Evolutionary conservation across 2,797 vertebrate species (phyloP), one percentile per base, ranked within the genome.

Genomic region (Neomorphus geoffroyi): DNA sequence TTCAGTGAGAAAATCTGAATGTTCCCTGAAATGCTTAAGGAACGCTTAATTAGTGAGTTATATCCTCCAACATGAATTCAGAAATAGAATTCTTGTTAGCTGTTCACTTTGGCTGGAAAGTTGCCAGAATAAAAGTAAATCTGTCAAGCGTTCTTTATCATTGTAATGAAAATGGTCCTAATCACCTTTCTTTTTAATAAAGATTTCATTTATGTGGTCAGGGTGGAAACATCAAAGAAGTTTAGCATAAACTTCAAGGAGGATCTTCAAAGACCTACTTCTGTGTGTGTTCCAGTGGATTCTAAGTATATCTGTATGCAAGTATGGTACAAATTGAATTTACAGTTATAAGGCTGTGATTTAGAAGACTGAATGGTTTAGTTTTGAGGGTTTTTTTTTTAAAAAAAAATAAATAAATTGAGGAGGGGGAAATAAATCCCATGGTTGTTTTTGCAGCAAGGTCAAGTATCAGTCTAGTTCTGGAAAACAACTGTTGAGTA

Each of bases 101-200:
- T 93, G 80, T 94, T 91, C 69, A 64, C 66, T 90, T 91, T 46
- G 79, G 35, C 69, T 95, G 89, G 61, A 67, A 93, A 66, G 39
- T 78, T 88, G 66, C 72, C 92, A 26, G 80, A 72, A 87, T 26
- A 46, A 82, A 84, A 90, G 60, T 75, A 65, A 92, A 84, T 91
- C 65, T 94, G 69, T 69, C 83, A 92, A 73, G n/a, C 64, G 35
- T 14, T 85, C 21, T 16, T 85, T 92, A 58, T 50, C 57, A 12
- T 56, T 54, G 39, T 72, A 67, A 60, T 32, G 35, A 87, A 85
- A 84, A 67, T 74, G 57, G n/a, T 86, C 43, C 30, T 74, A 78
- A 92, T 86, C 48, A 73, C 60, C 46, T 79, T 45, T 60, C 8
- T 67, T 64, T 73, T 88, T 53, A 70, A 70, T 61, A 80, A 88